Percentiles rank a stretch among this genome's conserved stretches.
phyloP scores from a whole-genome alignment of 2,797 vertebrate genomes.

The Poeciliopsis gracilis region DNA sequence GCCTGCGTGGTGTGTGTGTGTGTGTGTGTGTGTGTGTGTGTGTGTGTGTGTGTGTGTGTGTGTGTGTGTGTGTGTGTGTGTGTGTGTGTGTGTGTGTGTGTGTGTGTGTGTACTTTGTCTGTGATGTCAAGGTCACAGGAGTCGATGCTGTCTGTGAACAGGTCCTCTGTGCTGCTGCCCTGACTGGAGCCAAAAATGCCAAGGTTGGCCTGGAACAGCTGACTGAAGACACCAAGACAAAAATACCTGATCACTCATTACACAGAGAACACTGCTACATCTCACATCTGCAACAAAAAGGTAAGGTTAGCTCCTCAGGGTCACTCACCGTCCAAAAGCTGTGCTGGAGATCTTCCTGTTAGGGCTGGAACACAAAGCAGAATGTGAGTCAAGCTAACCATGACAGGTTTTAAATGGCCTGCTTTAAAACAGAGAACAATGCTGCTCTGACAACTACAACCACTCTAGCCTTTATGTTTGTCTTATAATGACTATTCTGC shows the following conservation, averaged over 20 bases:
- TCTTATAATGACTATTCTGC: not conserved
- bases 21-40: not conserved
- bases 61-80: slow-evolving; percentile 1
- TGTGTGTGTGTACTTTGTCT: slow-evolving; percentile 85
- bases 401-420: not conserved
- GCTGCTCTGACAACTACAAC: not conserved
- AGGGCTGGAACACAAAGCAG: slow-evolving; percentile 81
- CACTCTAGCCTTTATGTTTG: not conserved
- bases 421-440: not conserved
- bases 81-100: not conserved
- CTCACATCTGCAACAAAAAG: not conserved
- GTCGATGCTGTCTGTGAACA: slow-evolving; percentile 95
- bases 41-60: not conserved
- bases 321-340: slow-evolving; percentile 93
- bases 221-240: slow-evolving; percentile 74
- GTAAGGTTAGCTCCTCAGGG: not conserved
- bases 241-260: not conserved
- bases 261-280: not conserved
- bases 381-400: slow-evolving; percentile 13
- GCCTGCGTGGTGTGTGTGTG: not conserved
- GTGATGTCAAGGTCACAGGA: slow-evolving; percentile 95
- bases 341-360: slow-evolving; percentile 96
- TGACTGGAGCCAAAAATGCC: slow-evolving; percentile 94
- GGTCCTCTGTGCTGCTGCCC: slow-evolving; percentile 92
- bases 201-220: slow-evolving; percentile 89